Percentiles rank a stretch among this genome's conserved stretches.
Evolutionary conservation across 2,797 vertebrate genomes (phyloP).

Genomic region (Tympanoctomys barrerae): DNA sequence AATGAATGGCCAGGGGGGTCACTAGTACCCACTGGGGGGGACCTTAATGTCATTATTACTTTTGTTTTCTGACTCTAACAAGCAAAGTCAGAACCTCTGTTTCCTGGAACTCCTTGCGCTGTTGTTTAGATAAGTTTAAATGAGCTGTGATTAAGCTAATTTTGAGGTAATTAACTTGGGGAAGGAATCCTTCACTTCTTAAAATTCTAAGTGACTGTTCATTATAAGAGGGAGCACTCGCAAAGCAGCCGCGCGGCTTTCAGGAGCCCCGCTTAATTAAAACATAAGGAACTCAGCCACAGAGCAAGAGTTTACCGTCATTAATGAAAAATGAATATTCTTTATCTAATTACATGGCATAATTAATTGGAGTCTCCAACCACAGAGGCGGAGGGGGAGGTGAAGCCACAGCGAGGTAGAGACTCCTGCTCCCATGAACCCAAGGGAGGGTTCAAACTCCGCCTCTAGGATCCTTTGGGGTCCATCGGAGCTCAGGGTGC

Average conservation of each 20-base stretch:
- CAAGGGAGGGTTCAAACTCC: neutral
- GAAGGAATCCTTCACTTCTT: conserved; percentile 91
- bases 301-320: conserved; percentile 79
- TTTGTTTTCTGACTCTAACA: conserved; percentile 66
- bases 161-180: conserved; percentile 92
- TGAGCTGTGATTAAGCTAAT: conserved; percentile 93
- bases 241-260: conserved; percentile 71
- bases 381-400: conserved; percentile 49
- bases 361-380: conserved; percentile 84
- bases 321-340: conserved; percentile 86
- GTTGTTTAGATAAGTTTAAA: conserved; percentile 94
- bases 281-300: conserved; percentile 84
- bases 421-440: neutral
- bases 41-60: conserved; percentile 11
- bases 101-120: conserved; percentile 90
- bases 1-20: neutral
- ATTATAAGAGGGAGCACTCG: conserved; percentile 87
- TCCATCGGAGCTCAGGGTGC: neutral
- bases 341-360: conserved; percentile 85
- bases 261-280: conserved; percentile 86
- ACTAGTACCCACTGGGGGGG: neutral
- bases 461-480: neutral
- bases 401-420: conserved; percentile 17
- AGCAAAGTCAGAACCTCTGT: conserved; percentile 88
- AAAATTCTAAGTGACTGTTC: conserved; percentile 90